Evolutionary conservation across 1,140 invertebrate species (phyloP).

Genomic region (Hypsibius dujardini): DNA sequence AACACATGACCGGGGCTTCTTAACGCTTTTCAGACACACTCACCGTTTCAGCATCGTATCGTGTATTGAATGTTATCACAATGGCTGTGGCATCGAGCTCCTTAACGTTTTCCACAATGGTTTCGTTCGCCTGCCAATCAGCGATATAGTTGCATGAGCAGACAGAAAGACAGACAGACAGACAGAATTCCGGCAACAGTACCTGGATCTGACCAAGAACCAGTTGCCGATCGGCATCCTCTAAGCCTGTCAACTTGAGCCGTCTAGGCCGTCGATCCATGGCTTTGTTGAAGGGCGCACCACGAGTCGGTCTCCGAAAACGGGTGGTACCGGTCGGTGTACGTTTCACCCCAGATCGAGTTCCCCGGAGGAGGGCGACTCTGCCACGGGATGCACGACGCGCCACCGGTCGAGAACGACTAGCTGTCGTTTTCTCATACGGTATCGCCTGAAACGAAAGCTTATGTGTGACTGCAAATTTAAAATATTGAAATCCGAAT

Average conservation of each 20-base stretch:
- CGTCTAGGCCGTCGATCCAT: conserved; percentile 6
- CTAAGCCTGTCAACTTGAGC: neutral
- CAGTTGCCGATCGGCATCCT: too few relatives aligned
- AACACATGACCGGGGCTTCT: too few relatives aligned
- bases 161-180: too few relatives aligned
- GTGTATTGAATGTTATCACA: too few relatives aligned
- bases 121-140: too few relatives aligned
- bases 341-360: neutral
- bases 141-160: too few relatives aligned
- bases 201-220: too few relatives aligned
- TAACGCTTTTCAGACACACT: too few relatives aligned
- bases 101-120: too few relatives aligned
- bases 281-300: neutral
- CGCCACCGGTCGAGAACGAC: neutral
- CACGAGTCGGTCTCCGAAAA: neutral
- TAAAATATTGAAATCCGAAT: neutral
- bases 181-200: too few relatives aligned
- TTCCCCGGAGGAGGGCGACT: neutral
- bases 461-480: neutral
- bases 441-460: neutral
- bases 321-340: neutral
- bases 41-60: too few relatives aligned
- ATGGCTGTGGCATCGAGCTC: too few relatives aligned
- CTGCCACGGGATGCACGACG: neutral
- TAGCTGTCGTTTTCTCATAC: neutral